A percentile compares a stretch with the other conserved stretches of the same genome.
phyloP scores from a whole-genome alignment of 1,140 invertebrate species.

The Drosophila bifasciata region DNA sequence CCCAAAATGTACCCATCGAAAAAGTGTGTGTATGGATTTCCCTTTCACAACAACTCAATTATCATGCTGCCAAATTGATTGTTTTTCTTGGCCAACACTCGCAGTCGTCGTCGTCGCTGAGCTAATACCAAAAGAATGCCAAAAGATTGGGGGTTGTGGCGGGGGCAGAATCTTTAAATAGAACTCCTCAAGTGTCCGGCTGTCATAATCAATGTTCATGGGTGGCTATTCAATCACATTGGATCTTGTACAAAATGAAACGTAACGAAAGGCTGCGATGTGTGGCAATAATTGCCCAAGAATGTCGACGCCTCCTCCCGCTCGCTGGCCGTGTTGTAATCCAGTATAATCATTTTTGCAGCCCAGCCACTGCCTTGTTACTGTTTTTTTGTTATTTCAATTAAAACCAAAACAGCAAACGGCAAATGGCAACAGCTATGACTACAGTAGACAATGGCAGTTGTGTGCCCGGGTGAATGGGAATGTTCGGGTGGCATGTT shows the following conservation, averaged over 20 bases:
- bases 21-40: constrained; percentile 29
- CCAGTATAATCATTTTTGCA: constrained; percentile 64
- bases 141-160: constrained; percentile 22
- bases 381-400: constrained; percentile 68
- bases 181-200: constrained; percentile 69
- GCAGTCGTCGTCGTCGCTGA: constrained; percentile 33
- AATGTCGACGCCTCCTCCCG: constrained; percentile 51
- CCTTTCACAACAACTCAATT: constrained; percentile 45
- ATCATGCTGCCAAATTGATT: constrained; percentile 26
- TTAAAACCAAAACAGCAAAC: constrained; percentile 59
- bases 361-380: constrained; percentile 44
- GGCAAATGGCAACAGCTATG: constrained; percentile 54
- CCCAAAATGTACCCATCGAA: constrained; percentile 19
- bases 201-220: constrained; percentile 73
- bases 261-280: constrained; percentile 55
- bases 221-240: constrained; percentile 63
- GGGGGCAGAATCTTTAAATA: constrained; percentile 52
- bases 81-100: not conserved
- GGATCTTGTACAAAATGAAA: constrained; percentile 20
- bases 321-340: constrained; percentile 62
- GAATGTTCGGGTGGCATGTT: constrained; percentile 27
- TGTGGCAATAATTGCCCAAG: constrained; percentile 77
- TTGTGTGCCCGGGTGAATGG: constrained; percentile 42
- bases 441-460: constrained; percentile 30
- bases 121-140: constrained; percentile 51